Percentiles rank a stretch among this genome's conserved stretches.
Evolutionary conservation across 1,140 invertebrate genomes (phyloP).

Genomic region (Meloidogyne exigua): DNA sequence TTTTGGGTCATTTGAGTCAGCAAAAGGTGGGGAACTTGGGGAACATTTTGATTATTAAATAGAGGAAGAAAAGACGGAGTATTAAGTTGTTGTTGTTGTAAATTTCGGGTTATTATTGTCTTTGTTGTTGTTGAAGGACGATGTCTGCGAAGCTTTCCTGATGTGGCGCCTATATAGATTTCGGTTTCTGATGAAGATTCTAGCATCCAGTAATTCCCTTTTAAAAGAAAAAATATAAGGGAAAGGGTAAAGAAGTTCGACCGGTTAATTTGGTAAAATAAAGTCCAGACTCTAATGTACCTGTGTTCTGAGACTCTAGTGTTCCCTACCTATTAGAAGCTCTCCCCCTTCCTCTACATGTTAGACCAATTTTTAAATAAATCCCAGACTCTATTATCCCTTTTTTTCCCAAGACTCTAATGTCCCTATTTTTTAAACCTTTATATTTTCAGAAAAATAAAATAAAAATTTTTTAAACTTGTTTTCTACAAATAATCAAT

Average conservation of each 20-base stretch:
- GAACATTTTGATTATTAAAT: not conserved
- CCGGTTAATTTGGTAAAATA: too few species aligned
- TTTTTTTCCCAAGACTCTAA: too few species aligned
- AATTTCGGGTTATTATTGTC: not conserved
- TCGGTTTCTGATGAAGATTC: slow-evolving; percentile 38
- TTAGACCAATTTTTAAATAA: too few species aligned
- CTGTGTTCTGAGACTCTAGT: too few species aligned
- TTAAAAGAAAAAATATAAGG: not conserved
- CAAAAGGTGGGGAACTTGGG: not conserved
- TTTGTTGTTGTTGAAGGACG: not conserved
- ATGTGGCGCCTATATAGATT: slow-evolving; percentile 45
- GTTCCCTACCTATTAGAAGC: too few species aligned
- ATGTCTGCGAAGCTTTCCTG: slow-evolving; percentile 39
- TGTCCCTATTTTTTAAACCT: not conserved
- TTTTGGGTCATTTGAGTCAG: too few species aligned
- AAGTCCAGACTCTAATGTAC: too few species aligned
- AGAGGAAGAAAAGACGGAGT: not conserved
- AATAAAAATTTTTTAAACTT: not conserved
- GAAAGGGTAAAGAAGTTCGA: too few species aligned
- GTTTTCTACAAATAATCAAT: slow-evolving; percentile 31
- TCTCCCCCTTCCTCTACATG: too few species aligned
- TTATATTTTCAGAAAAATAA: not conserved
- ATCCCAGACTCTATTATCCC: not conserved
- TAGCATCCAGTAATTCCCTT: slow-evolving; percentile 50
- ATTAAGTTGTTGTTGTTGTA: not conserved